These are phyloP conservation scores for Drosophila grimshawi DNA, from an alignment of 1,140 invertebrate species.

Conservation along the genomic window DNA sequence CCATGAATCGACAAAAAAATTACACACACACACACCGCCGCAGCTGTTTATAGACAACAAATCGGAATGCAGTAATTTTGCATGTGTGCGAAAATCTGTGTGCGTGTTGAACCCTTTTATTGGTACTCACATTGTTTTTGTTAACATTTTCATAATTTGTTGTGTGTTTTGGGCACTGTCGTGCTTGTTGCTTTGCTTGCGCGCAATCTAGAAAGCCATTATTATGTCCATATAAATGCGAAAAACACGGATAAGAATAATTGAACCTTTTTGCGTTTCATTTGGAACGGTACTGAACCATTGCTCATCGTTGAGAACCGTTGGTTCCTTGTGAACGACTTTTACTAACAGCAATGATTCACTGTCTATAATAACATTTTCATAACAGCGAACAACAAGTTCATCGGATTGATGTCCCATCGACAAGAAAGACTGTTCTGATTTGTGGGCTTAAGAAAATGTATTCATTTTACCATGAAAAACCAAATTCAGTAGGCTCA, in stretches of 20 bases:
- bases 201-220: constrained; percentile 82
- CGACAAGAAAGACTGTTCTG: too few relatives aligned
- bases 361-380: background rate
- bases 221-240: constrained; percentile 83
- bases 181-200: constrained; percentile 75
- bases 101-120: background rate
- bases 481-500: too few relatives aligned
- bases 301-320: background rate
- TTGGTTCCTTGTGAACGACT: background rate
- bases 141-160: constrained; percentile 75
- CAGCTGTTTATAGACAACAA: constrained; percentile 22
- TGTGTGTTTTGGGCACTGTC: constrained; percentile 69
- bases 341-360: background rate
- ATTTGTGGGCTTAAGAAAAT: too few relatives aligned
- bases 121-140: constrained; percentile 69
- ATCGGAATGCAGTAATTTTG: constrained; percentile 23
- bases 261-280: constrained; percentile 82
- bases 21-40: constrained; percentile 5
- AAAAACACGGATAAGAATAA: constrained; percentile 63
- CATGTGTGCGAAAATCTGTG: constrained; percentile 17
- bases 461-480: too few relatives aligned
- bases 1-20: constrained; percentile 25
- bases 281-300: constrained; percentile 67
- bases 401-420: too few relatives aligned
- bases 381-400: background rate